Conservation (phyloP, 2,113 vertebrate genomes). For the Otolemur garnettii region DNA sequence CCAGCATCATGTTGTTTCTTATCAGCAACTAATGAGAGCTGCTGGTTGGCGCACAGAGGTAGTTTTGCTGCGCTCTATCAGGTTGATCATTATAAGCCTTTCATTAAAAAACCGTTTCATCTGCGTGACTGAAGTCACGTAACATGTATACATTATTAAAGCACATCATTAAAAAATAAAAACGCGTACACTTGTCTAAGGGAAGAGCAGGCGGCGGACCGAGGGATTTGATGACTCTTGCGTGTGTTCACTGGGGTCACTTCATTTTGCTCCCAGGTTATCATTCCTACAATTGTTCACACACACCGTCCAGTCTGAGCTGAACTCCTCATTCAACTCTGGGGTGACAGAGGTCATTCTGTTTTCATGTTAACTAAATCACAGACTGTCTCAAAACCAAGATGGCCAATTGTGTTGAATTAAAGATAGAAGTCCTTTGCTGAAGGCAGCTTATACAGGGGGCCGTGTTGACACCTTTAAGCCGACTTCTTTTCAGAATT, state of each 20-base stretch:
- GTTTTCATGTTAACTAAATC: slow-evolving; percentile 65
- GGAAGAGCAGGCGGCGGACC: neutral
- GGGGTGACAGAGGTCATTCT: slow-evolving; percentile 69
- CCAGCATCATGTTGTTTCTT: neutral
- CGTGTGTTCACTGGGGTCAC: neutral
- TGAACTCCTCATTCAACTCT: slow-evolving; percentile 40
- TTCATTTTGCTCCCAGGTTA: slow-evolving; percentile 3
- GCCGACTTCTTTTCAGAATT: slow-evolving; percentile 76
- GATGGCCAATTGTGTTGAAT: slow-evolving; percentile 41
- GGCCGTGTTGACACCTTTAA: slow-evolving; percentile 57
- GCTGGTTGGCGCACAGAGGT: neutral
- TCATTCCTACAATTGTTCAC: neutral
- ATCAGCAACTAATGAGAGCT: neutral
- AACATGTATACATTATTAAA: slow-evolving; percentile 16
- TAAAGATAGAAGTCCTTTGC: neutral
- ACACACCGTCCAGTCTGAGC: accelerated
- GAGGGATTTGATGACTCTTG: neutral
- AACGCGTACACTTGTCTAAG: neutral
- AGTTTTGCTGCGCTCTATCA: neutral
- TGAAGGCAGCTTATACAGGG: slow-evolving; percentile 48
- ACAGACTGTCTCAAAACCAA: neutral
- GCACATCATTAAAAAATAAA: slow-evolving; percentile 16
- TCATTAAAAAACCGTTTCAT: neutral
- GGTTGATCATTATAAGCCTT: neutral
- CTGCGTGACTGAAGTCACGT: neutral